Evolutionary conservation across 37 sponge, comb jelly and placozoan species (phyloP).

Genomic region (Eunapius fragilis): DNA sequence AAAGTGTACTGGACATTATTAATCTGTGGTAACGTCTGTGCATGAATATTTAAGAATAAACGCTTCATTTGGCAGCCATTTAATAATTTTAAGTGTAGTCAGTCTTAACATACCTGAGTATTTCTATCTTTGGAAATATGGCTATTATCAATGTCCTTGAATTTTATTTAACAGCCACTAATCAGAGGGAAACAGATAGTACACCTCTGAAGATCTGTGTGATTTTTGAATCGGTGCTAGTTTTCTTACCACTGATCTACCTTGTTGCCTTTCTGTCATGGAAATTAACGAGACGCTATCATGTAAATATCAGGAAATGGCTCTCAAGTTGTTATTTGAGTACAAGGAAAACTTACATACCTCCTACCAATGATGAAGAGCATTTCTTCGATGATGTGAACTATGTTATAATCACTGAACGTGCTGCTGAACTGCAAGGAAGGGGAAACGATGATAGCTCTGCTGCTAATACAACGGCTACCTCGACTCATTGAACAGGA

Average conservation of each 20-base stretch:
- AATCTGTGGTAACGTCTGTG: too few relatives aligned
- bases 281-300: not conserved
- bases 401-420: not conserved
- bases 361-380: not conserved
- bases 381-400: not conserved
- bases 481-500: too few relatives aligned
- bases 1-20: too few relatives aligned
- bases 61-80: too few relatives aligned
- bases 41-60: too few relatives aligned
- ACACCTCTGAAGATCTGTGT: not conserved
- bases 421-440: not conserved
- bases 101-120: too few relatives aligned
- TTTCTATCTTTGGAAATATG: slow-evolving; percentile 52
- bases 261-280: slow-evolving; percentile 25
- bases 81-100: too few relatives aligned
- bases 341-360: not conserved
- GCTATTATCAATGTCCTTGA: slow-evolving; percentile 39
- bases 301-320: not conserved
- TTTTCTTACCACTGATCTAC: slow-evolving; percentile 40
- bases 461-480: not conserved
- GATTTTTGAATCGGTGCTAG: slow-evolving; percentile 1
- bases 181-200: not conserved
- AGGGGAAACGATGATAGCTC: not conserved
- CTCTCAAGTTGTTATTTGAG: not conserved
- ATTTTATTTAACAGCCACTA: slow-evolving; percentile 20